Evolutionary conservation across 2,888 invertebrate species (phyloP), one percentile per base, ranked within the genome.

Genomic region (Apotomis capreana): DNA sequence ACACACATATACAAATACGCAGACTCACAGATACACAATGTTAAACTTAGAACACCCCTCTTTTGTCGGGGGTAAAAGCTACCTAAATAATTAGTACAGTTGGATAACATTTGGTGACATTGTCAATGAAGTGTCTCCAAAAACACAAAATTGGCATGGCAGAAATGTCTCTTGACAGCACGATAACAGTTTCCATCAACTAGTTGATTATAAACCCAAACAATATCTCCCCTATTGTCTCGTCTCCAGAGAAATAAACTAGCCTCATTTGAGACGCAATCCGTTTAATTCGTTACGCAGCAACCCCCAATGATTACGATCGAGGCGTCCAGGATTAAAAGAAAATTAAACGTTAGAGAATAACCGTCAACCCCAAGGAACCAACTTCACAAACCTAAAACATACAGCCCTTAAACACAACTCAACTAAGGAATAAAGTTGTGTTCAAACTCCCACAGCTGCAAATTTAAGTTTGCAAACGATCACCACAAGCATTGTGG

Each of bases 211-310:
- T 79, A 80, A 83, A 84, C 80, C 80, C 83, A 87, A 87, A 86
- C 84, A 87, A 86, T 86, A 84, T 80, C 77, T 85, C 84, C 87
- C 82, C 78, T 81, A 75, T 68, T 82, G 80, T 82, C 82, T 80
- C 80, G 81, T 88, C 90, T 87, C 89, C 78, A 79, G 89, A 91
- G 90, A 85, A 88, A 89, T 89, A 86, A 89, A 93, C 89, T 92
- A 84, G 90, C 83, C 90, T 91, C 89, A 92, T 92, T 93, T 92
- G 89, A 87, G 91, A 91, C 87, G 89, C 92, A 91, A 93, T 92
- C 88, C 88, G 88, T 88, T 90, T 90, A 91, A 91, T 92, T 92
- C 89, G 91, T 87, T 86, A 90, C 91, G 88, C 85, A 77, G 87
- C 87, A 88, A 87, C 90, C 91, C 87, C 88, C 83, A 81, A 87